A percentile compares a stretch with the other conserved stretches of the same genome.
Evolutionary conservation across 2,113 vertebrate species (phyloP).

Genomic region (Psilopsiagon aurifrons): DNA sequence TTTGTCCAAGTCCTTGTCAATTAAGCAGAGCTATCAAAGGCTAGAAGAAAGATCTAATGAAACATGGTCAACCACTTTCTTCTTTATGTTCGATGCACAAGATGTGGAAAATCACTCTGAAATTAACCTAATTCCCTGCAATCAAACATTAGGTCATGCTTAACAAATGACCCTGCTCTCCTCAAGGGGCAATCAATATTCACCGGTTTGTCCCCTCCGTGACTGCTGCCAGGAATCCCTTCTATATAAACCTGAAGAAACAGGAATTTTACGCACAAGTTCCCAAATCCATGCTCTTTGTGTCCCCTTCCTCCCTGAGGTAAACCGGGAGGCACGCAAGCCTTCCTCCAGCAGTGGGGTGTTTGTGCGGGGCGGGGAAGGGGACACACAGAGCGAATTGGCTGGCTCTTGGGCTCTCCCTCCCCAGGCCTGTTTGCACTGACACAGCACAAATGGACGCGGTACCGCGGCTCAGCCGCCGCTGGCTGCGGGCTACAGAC

Average conservation of each 20-base stretch:
- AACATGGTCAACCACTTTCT: not conserved
- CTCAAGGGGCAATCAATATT: slow-evolving; percentile 12
- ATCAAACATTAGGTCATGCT: not conserved
- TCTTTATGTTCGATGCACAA: not conserved
- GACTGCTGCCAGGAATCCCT: not conserved
- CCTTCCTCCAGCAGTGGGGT: not conserved
- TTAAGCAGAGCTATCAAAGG: not conserved
- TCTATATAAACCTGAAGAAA: not conserved
- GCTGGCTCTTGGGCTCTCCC: too few species aligned
- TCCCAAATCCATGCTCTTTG: not conserved
- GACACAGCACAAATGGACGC: not conserved
- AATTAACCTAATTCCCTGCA: slow-evolving; percentile 30
- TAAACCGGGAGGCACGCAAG: not conserved
- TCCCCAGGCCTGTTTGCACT: not conserved
- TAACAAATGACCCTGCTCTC: slow-evolving; percentile 22
- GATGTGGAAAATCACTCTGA: not conserved
- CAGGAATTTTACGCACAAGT: not conserved
- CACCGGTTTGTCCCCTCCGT: not conserved
- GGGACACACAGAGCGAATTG: too few species aligned
- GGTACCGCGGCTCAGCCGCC: accelerated
- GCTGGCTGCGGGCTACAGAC: accelerated
- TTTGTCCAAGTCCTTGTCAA: not conserved
- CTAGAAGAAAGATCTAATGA: not conserved
- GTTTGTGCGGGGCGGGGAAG: not conserved
- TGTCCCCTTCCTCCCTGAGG: not conserved